Evolutionary conservation across 2,797 vertebrate genomes (phyloP), one percentile per base, ranked within the genome.

Genomic region (Falco concolor): DNA sequence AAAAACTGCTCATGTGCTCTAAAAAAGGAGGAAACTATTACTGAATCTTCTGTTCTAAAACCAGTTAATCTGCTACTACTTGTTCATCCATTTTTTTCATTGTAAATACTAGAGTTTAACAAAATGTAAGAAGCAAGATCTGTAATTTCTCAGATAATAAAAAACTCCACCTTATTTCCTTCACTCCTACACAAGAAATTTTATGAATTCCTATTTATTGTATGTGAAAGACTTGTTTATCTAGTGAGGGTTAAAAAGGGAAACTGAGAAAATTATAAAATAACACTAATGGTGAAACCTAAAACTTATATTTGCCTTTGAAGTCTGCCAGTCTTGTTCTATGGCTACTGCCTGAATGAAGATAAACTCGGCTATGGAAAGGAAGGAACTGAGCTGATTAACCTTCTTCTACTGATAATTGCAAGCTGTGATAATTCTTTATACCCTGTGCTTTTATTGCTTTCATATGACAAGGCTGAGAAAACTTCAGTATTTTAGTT

Each of bases 381-480:
- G 36, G 81, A 96, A 94, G n/a, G 53, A 96, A 81, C 34, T 56
- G 68, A 94, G 52, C 69, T 93, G 75, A 92, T 97, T 95, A 97
- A 96, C 96, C 95, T 96, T 95, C 94, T 95, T 97, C 96, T 20
- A 70, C 47, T 85, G 87, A 93, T 96, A 96, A 97, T 88, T 97
- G 59, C 34, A 94, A 95, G 42, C 72, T 87, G 83, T 61, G 70
- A 84, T 93, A 93, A 61, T 85, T 96, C 75, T 91, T 95, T 88
- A 64, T 74, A 91, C 30, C 87, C 36, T 74, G n/a, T 93, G 78
- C 38, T 79, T 95, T 85, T 80, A 49, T 18, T 91, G 36, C 13
- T 89, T 96, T 87, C 64, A 36, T 28, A 38, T 68, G 57, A 57
- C 54, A 85, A 84, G 25, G 53, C 67, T 96, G 93, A 95, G 76